Base-by-base conservation (phyloP, 2,113 vertebrate genomes). In the Oxyruncus cristatus region DNA sequence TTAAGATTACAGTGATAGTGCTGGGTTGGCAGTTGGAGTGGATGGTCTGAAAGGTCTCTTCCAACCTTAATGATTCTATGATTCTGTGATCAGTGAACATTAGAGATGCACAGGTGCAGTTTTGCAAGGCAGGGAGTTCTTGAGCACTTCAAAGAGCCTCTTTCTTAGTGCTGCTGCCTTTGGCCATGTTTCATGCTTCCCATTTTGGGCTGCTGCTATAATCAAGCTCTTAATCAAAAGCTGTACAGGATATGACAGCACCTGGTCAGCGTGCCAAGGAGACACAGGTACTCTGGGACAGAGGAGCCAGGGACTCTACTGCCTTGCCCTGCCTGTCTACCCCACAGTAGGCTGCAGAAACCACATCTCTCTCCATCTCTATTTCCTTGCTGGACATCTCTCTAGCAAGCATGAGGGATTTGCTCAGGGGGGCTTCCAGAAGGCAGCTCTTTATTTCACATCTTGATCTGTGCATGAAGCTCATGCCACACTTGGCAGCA, bases 101-200 rank as follows among this genome's bases (percentile, higher is more conserved):
- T 35, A 56, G 65, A 65, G 41, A 82, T 55, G 66, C 26, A 37
- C 20, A 35, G 75, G 53, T 3, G 0, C 67, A 37, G 56, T 76
- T 63, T 86, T 5, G 3, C 0, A 0, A 0, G 47, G 44, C 4
- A 3, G 19, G 12, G 56, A 71, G 39, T 55, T 85, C 73, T 73
- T n/a, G 37, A 93, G 53, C 22, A 13, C 49, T 78, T 87, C 53
- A 28, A 14, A 87, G 53, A 89, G 52, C 35, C 47, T 93, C 42
- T 86, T 87, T 37, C 72, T 71, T 49, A 66, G 23, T 14, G 33
- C 33, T 74, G n/a, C 55, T 91, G 78, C 58, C 70, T 55, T 73
- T 65, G 70, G 70, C 44, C n/a, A 17, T 19, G 9, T 67, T 95
- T 90, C 41, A 6, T 15, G 28, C 59, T 50, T 92, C 77, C 37